Conservation (phyloP, 2,113 vertebrate species). For the Poecilia latipinna region DNA sequence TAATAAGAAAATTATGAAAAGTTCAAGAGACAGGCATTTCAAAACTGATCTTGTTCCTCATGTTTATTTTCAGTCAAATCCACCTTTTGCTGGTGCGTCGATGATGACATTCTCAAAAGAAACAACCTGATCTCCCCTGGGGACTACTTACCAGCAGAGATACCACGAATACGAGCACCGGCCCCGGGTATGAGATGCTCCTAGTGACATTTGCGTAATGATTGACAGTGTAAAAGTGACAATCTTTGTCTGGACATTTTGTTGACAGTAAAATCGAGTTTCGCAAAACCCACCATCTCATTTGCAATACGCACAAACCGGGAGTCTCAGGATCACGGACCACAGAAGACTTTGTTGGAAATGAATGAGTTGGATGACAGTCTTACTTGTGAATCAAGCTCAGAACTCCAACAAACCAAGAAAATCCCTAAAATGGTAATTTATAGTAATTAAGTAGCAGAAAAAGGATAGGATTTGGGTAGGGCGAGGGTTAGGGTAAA, state of each 20-base stretch:
- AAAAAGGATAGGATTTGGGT: neutral
- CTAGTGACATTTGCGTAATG: neutral
- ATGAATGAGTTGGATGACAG: constrained; percentile 58
- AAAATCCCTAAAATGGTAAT: constrained; percentile 59
- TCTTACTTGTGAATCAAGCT: constrained; percentile 46
- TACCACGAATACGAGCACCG: constrained; percentile 52
- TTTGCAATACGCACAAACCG: constrained; percentile 59
- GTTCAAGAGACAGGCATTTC: neutral
- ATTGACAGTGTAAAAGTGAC: neutral
- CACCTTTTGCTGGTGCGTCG: constrained; percentile 83
- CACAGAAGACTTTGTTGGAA: constrained; percentile 9
- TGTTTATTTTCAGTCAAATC: constrained; percentile 78
- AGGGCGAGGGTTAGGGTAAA: too few species aligned
- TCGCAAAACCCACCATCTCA: constrained; percentile 70
- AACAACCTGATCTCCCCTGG: constrained; percentile 85
- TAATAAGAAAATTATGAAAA: too few species aligned
- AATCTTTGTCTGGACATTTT: neutral
- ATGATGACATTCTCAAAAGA: constrained; percentile 82
- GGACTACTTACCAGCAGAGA: constrained; percentile 81
- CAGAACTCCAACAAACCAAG: constrained; percentile 12
- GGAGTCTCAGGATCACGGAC: constrained; percentile 39
- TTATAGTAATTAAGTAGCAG: neutral
- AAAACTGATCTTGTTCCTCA: neutral
- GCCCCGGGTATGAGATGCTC: constrained; percentile 78
- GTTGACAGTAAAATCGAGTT: constrained; percentile 68